Evolutionary conservation across 35 echinoderm and acorn worm genomes (phyloP).

Genomic region (Heliocidaris tuberculata): DNA sequence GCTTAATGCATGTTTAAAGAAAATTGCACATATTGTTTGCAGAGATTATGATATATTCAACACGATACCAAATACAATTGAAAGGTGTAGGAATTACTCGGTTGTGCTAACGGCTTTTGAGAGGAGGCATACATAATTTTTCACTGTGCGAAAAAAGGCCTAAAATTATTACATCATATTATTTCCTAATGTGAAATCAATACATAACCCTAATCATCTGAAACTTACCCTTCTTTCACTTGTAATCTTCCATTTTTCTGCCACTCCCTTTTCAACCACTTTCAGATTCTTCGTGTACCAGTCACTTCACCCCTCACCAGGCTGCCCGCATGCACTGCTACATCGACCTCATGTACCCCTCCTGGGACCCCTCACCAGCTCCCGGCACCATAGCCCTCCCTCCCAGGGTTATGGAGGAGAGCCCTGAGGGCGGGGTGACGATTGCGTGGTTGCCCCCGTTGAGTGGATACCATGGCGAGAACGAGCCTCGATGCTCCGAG

Average conservation of each 20-base stretch:
- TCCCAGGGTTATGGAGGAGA: slow-evolving; percentile 42
- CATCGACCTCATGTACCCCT: slow-evolving; percentile 76
- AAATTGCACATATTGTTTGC: too few relatives aligned
- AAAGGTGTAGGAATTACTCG: too few relatives aligned
- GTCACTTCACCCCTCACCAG: slow-evolving; percentile 83
- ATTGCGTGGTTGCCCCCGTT: slow-evolving; percentile 80
- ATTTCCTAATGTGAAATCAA: too few relatives aligned
- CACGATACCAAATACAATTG: too few relatives aligned
- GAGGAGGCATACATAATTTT: too few relatives aligned
- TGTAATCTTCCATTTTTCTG: background rate
- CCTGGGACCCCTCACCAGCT: slow-evolving; percentile 59
- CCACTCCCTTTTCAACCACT: background rate
- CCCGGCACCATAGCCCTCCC: slow-evolving; percentile 44
- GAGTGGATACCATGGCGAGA: background rate
- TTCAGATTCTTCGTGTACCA: slow-evolving; percentile 80
- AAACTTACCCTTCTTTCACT: too few relatives aligned
- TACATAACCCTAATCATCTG: too few relatives aligned
- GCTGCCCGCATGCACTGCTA: slow-evolving; percentile 96
- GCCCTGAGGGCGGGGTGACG: slow-evolving; percentile 34
- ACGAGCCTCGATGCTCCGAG: background rate
- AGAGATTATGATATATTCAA: too few relatives aligned
- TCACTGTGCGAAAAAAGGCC: too few relatives aligned
- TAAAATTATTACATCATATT: too few relatives aligned
- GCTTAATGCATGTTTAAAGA: too few relatives aligned
- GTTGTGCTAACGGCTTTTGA: too few relatives aligned